A percentile compares a stretch with the other conserved stretches of the same genome.
Conservation (phyloP, 2,888 invertebrate species). For the Kryphioiulus occultus region DNA sequence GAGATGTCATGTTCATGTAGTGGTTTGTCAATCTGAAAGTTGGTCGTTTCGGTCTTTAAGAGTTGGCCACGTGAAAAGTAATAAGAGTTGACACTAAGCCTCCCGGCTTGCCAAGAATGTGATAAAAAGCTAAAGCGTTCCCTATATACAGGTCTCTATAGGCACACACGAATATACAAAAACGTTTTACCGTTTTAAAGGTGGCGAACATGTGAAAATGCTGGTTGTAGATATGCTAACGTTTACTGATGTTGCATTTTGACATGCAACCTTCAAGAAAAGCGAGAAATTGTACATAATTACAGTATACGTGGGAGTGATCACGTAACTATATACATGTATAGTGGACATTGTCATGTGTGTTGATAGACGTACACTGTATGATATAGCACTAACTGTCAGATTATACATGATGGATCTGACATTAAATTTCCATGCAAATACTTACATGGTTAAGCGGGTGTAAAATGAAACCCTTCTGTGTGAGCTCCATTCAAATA, state of each 20-base stretch:
- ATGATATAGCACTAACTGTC: too few species aligned
- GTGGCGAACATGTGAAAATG: conserved; percentile 33
- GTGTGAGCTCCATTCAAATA: too few species aligned
- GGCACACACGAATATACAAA: not conserved
- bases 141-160: not conserved
- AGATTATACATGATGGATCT: too few species aligned
- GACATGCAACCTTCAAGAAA: not conserved
- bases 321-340: too few species aligned
- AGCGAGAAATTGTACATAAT: too few species aligned
- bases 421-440: too few species aligned
- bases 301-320: too few species aligned
- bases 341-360: not conserved
- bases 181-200: conserved; percentile 13
- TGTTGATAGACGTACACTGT: too few species aligned
- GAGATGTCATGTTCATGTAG: conserved; percentile 51
- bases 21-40: conserved; percentile 51
- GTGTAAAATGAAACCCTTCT: too few species aligned
- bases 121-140: conserved; percentile 49
- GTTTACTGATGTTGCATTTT: not conserved
- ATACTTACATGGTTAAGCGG: too few species aligned
- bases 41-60: conserved; percentile 51
- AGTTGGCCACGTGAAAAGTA: conserved; percentile 49
- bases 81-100: conserved; percentile 51
- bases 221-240: not conserved
- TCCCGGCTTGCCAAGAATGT: conserved; percentile 50